phyloP scores from a whole-genome alignment of 2,888 invertebrate genomes.

The Limulus polyphemus region DNA sequence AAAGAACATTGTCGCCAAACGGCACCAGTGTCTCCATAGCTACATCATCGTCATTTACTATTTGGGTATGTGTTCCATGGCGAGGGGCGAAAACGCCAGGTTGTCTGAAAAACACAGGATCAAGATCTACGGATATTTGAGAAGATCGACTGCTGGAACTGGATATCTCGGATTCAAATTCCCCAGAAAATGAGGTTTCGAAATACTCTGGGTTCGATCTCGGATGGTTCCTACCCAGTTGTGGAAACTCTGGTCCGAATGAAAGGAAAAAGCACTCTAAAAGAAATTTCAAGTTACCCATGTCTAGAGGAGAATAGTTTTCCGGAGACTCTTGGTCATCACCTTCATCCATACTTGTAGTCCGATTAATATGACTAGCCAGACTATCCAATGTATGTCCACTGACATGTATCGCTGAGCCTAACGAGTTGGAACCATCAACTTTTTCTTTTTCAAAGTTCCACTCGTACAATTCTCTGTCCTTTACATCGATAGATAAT shows the following conservation, averaged over 20 bases:
- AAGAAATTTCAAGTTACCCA: constrained; percentile 14
- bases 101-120: not conserved
- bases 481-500: too few relatives aligned
- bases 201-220: constrained; percentile 21
- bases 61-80: not conserved
- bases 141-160: not conserved
- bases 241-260: constrained; percentile 12
- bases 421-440: too few relatives aligned
- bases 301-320: constrained; percentile 1
- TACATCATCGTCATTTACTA: too few relatives aligned
- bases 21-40: not conserved
- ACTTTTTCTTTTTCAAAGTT: too few relatives aligned
- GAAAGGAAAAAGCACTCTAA: constrained; percentile 24
- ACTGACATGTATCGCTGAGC: too few relatives aligned
- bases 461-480: too few relatives aligned
- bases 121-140: not conserved
- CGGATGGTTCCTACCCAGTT: constrained; percentile 24
- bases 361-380: too few relatives aligned
- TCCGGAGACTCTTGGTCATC: not conserved
- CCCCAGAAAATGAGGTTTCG: constrained; percentile 3
- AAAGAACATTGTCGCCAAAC: constrained; percentile 17
- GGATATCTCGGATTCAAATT: not conserved
- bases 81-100: not conserved
- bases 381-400: too few relatives aligned
- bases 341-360: too few relatives aligned